Evolutionary conservation across 2,888 invertebrate genomes (phyloP), one percentile per base, ranked within the genome.

Genomic region (Lepidonotus clava): DNA sequence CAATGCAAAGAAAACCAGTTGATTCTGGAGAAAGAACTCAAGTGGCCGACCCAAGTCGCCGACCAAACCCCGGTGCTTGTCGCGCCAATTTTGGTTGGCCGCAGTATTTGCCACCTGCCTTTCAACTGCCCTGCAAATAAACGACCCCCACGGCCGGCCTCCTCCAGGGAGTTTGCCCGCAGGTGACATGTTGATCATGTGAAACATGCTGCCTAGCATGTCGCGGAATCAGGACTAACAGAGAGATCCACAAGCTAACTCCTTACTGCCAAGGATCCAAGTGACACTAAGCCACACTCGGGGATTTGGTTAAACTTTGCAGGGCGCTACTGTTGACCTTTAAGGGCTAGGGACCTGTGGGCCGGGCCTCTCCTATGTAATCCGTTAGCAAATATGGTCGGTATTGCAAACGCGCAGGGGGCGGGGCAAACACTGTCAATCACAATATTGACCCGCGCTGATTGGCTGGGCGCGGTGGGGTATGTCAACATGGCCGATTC

Each of bases 351-450:
- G n/a, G n/a, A n/a, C n/a, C n/a, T n/a, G n/a, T n/a, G n/a, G n/a
- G n/a, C n/a, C n/a, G n/a, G n/a, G n/a, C 53, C 53, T 24, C 6
- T 53, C 53, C 53, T 1, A 18, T 11, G n/a, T 53, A n/a, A 11
- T 53, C 46, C 46, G 46, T 6, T 6, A 18, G 8, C 46, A 6
- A 46, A 18, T 18, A 18, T 46, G 18, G 46, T 46, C 46, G 46
- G 6, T 11, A 46, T 18, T 61, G 24, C 38, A 40, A 40, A 76
- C 76, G 32, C n/a, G 28, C 76, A 76, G 76, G 21, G 76, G 76
- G 76, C 76, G 76, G 76, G 76, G 76, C 76, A 76, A 76, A 76
- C 76, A 76, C 14, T n/a, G 76, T 36, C 76, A 76, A 38, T 36
- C 36, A 76, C 76, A 76, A 76, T 76, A 76, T 76, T 76, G 76